Conservation (phyloP, 53 echinoderm and acorn worm species). For the Luidia sarsii region DNA sequence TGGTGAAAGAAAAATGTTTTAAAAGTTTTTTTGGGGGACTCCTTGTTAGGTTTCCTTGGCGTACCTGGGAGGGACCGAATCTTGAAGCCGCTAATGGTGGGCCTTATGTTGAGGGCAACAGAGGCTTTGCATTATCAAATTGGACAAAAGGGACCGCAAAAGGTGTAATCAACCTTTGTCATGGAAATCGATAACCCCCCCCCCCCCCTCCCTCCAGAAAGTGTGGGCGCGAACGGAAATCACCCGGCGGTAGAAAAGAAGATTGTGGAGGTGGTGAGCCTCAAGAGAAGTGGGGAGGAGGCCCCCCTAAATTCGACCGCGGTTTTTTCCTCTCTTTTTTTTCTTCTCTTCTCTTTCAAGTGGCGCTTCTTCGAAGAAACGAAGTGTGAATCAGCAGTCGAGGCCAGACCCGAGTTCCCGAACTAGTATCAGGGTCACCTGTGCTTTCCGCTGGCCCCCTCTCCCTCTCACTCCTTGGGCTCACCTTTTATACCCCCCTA, state of each 20-base stretch:
- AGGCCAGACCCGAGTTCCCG: too few species aligned
- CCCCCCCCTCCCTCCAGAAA: background rate
- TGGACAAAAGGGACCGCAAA: constrained; percentile 21
- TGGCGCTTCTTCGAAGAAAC: background rate
- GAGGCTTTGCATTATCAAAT: background rate
- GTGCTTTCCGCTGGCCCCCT: background rate
- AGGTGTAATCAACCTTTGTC: constrained; percentile 39
- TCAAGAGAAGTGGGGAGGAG: background rate
- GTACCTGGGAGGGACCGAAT: background rate
- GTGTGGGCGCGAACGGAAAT: background rate
- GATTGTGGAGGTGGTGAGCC: background rate
- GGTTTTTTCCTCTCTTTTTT: constrained; percentile 7
- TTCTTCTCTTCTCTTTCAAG: background rate
- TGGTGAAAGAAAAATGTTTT: too few species aligned
- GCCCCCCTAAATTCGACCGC: background rate
- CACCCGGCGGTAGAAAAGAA: background rate
- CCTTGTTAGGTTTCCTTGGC: background rate
- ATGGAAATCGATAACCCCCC: constrained; percentile 18
- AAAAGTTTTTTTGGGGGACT: too few species aligned
- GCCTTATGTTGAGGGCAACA: background rate
- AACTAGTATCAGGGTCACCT: background rate
- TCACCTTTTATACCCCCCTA: background rate
- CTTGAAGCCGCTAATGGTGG: constrained; percentile 20
- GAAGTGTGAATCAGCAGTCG: background rate
- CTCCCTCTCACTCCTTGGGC: background rate